Base-by-base conservation (phyloP, 2,797 vertebrate species). In the Hipposideros larvatus region DNA sequence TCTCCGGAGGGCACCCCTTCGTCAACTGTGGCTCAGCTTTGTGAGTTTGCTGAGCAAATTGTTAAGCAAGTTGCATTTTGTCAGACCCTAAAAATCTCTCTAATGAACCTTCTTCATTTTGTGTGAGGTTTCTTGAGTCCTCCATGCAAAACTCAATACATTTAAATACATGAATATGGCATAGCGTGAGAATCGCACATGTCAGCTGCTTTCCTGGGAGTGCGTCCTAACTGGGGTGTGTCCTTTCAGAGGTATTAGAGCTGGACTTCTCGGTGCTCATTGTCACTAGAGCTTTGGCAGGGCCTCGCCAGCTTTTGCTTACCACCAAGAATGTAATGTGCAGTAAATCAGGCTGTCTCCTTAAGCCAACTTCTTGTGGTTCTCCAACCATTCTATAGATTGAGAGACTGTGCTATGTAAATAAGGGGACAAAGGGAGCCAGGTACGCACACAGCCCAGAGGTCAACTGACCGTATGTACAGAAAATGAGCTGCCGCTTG, bases 1-100 rank as follows among this genome's bases (percentile, higher is more conserved):
- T 96, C 96, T 96, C 73, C 43, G 51, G 91, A 97, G 31, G 31
- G 74, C 41, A 37, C 11, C 0, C 3, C 55, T 95, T 95, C 93
- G 37, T 98, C 79, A 46, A 91, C 0, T 57, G 80, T 87, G 11
- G 46, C 71, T 96, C 16, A 91, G 7, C 1, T 55, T 91, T 53
- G 9, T n/a, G 22, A 43, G 24, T 82, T n/a, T 26, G 66, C 85
- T 37, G 87, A 78, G 74, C 37, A 78, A 68, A 53, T 10, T 24
- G 31, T 73, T n/a, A 59, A 21, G 0, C 26, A 26, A 7, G 43
- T 22, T 85, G 0, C 1, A 84, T 61, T 95, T 31, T 51, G 1
- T 80, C 34, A 96, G n/a, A 24, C 41, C 82, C 28, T 57, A 95
- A 73, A 92, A 84, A 55, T 51, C 15, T 8, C 74, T 68, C 11